These are phyloP conservation scores for Eilema sororculum DNA, from an alignment of 2,888 invertebrate species.

Conservation along the genomic window DNA sequence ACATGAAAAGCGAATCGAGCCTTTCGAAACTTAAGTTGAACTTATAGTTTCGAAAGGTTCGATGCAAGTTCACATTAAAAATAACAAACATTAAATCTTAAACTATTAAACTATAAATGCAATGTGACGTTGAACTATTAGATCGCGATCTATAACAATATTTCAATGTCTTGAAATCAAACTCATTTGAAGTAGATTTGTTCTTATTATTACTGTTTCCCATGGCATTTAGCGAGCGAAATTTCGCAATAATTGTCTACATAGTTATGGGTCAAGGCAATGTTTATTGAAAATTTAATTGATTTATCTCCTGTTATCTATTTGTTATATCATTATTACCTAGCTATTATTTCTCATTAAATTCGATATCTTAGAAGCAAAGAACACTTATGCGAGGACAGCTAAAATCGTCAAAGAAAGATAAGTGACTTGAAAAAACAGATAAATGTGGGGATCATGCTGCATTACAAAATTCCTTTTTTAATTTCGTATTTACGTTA, in stretches of 20 bases:
- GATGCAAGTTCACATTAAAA: background rate
- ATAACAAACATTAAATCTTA: background rate
- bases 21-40: background rate
- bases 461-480: too few relatives aligned
- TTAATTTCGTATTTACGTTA: too few relatives aligned
- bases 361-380: background rate
- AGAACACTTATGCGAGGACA: background rate
- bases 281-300: constrained; percentile 7
- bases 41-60: too few relatives aligned
- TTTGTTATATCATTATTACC: background rate
- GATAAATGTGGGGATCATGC: too few relatives aligned
- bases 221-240: constrained; percentile 30
- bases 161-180: constrained; percentile 16
- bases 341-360: constrained; percentile 12
- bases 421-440: background rate
- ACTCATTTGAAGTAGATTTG: constrained; percentile 20
- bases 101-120: background rate
- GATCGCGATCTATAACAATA: constrained; percentile 12
- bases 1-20: accelerated
- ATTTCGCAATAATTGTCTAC: constrained; percentile 24
- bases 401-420: background rate
- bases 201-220: constrained; percentile 20
- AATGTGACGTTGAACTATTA: constrained; percentile 5
- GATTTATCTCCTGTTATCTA: constrained; percentile 1
- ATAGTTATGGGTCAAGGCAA: constrained; percentile 19